Evolutionary conservation across 1,140 invertebrate species (phyloP).

Genomic region (Diachasma alloeum): DNA sequence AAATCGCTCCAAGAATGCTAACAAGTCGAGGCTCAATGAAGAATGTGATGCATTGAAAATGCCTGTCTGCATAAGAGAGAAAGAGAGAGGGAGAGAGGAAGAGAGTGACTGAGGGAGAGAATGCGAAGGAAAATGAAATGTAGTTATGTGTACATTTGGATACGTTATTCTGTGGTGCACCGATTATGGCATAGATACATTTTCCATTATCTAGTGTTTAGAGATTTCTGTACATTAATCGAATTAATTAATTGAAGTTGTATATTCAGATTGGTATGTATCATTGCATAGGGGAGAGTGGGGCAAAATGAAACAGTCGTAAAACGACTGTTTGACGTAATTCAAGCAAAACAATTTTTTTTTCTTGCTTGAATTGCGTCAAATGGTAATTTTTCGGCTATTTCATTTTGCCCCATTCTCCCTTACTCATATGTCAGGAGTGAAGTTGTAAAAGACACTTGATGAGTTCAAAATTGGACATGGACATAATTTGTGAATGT

Average conservation of each 20-base stretch:
- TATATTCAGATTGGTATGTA: conserved; percentile 11
- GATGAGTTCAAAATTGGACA: too few relatives aligned
- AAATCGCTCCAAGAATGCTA: conserved; percentile 21
- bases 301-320: too few relatives aligned
- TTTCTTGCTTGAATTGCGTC: too few relatives aligned
- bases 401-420: too few relatives aligned
- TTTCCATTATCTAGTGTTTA: conserved; percentile 32
- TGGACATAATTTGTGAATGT: too few relatives aligned
- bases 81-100: background rate
- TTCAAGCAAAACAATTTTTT: too few relatives aligned
- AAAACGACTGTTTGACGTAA: too few relatives aligned
- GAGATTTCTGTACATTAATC: conserved; percentile 34
- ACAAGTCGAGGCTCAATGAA: conserved; percentile 25
- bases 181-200: conserved; percentile 30
- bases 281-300: background rate
- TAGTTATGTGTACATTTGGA: conserved; percentile 33
- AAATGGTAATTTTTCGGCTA: too few relatives aligned
- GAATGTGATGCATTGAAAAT: background rate
- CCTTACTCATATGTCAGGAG: too few relatives aligned
- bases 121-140: conserved; percentile 37
- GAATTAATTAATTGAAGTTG: conserved; percentile 18
- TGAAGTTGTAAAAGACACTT: too few relatives aligned
- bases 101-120: conserved; percentile 16
- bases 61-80: too few relatives aligned
- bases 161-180: conserved; percentile 63